Conservation (phyloP, 2,113 vertebrate genomes). For the Nannospalax galili region DNA sequence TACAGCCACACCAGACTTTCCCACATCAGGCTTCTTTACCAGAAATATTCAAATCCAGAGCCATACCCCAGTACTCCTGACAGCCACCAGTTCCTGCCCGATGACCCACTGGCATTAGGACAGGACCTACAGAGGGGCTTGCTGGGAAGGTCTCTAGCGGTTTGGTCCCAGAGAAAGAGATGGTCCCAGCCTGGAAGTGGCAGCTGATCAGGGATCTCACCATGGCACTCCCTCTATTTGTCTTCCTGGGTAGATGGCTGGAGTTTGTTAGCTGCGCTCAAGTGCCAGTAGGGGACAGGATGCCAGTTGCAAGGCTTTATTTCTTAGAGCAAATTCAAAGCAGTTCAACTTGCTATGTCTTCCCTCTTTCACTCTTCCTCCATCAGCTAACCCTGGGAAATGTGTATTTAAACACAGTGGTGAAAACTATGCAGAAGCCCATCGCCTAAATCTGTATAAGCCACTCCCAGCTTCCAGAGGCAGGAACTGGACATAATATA, state of each 20-base stretch:
- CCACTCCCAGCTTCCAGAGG: neutral
- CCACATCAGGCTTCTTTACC: neutral
- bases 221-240: accelerated
- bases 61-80: neutral
- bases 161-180: neutral
- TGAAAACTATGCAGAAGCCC: neutral
- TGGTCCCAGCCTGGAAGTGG: neutral
- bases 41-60: neutral
- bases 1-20: neutral
- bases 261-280: neutral
- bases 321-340: neutral
- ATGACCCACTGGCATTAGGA: no score
- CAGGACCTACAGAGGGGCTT: neutral
- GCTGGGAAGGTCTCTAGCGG: neutral
- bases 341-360: neutral
- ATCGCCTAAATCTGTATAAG: neutral
- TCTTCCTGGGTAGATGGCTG: accelerated
- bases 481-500: neutral
- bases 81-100: neutral
- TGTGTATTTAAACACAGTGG: neutral
- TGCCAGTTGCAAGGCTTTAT: neutral
- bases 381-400: neutral
- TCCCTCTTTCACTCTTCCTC: neutral
- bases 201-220: neutral
- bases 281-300: neutral